A percentile compares a stretch with the other conserved stretches of the same genome.
phyloP scores from a whole-genome alignment of 2,113 vertebrate species.

The Thryonomys swinderianus region DNA sequence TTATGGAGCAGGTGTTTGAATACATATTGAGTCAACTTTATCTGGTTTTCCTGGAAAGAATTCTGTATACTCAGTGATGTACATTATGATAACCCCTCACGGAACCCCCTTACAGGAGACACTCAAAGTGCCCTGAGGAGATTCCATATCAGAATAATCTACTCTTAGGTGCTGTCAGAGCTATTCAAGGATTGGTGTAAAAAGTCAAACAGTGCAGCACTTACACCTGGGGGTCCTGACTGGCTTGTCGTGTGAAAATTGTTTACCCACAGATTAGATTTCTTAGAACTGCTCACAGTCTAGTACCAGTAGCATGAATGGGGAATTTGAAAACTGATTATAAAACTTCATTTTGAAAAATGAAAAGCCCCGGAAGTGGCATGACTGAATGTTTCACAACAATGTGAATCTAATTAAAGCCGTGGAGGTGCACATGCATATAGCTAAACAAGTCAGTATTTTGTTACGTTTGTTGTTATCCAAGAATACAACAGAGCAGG shows the following conservation, averaged over 20 bases:
- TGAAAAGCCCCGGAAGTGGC: not conserved
- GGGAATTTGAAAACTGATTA: not conserved
- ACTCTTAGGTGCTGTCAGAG: not conserved
- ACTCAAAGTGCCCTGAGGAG: not conserved
- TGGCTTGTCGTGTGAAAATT: not conserved
- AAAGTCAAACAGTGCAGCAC: not conserved
- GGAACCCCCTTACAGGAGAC: not conserved
- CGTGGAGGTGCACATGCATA: not conserved
- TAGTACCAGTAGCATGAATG: not conserved
- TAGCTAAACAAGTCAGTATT: not conserved
- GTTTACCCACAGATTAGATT: not conserved
- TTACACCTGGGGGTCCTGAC: not conserved
- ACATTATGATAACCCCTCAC: not conserved
- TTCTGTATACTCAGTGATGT: not conserved
- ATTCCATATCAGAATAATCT: no score
- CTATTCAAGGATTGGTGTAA: not conserved
- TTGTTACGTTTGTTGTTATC: not conserved
- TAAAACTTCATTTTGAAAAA: not conserved
- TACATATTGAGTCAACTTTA: not conserved
- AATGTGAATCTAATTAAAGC: not conserved
- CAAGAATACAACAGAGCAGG: not conserved
- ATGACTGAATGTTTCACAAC: not conserved
- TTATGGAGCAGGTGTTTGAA: not conserved
- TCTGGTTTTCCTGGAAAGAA: not conserved
- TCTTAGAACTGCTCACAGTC: not conserved